Base-by-base conservation (phyloP, 1,140 invertebrate species). In the Eufriesea mexicana region DNA sequence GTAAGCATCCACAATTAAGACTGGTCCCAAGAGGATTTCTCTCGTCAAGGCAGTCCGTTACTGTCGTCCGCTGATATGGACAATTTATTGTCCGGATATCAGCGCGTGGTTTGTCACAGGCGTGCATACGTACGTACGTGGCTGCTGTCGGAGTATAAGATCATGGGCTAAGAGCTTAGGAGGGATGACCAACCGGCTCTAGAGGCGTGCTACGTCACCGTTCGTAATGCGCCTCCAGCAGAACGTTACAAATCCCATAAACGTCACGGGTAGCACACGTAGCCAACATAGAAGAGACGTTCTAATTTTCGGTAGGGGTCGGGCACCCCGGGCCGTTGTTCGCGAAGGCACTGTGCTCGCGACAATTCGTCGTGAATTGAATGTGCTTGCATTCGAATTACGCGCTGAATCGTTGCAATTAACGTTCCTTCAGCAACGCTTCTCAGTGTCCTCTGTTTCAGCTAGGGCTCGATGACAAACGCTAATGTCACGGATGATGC, bases 81-180 rank as follows among this genome's bases (percentile, higher is more conserved):
- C 81, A 86, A 87, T 87, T 86, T 87, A 87, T 78, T 75, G 85
- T 61, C 68, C 76, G 73, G 80, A 79, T 87, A 87, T 86, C 84
- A 78, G 72, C 57, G 68, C 51, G 59, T 55, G 64, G 79, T 68
- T 87, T 86, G 84, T 74, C 71, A 59, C 47, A 35, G 47, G 66
- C 84, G 66, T 59, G 20, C 61, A 64, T 61, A 74, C 28, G 35
- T 35, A 35, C 35, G 35, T 35, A 45, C 45, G 49, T 4, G 42
- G 16, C 0, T 25, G 57, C 51, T 47, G 71, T 75, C 70, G 20
- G 54, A 18, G 75, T 78, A 78, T 79, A 88, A 87, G 85, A 84
- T 78, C 77, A 42, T 42, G 68, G 83, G 62, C 74, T 76, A 78
- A 73, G 66, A 87, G 82, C 86, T 87, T 86, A 80, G 49, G 59